Evolutionary conservation across 2,888 invertebrate genomes (phyloP), one percentile per base, ranked within the genome.

Genomic region (Diplolepis rosae): DNA sequence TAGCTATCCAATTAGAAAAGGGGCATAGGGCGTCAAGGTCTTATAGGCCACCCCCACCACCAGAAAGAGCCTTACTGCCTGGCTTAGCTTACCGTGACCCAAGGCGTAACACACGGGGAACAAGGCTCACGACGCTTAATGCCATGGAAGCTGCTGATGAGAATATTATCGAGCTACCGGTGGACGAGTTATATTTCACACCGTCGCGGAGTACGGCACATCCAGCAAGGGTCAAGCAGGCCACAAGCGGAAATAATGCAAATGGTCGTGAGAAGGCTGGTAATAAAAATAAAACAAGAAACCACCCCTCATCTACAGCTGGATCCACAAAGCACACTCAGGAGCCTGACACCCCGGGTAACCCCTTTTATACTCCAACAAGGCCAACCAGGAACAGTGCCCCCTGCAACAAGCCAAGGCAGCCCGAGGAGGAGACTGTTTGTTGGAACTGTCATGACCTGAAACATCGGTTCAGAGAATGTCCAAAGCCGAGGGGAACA

Each of bases 291-390:
- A n/a, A n/a, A n/a, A n/a, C n/a, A n/a, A n/a, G n/a, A n/a, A n/a
- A n/a, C n/a, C n/a, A n/a, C n/a, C n/a, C n/a, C n/a, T n/a, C n/a
- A n/a, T n/a, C n/a, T n/a, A n/a, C n/a, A n/a, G n/a, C n/a, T n/a
- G n/a, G n/a, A n/a, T n/a, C n/a, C n/a, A n/a, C n/a, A 11, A 35
- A 0, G 11, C 9, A 35, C 11, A 0, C 2, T 39, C 13, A 13
- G 4, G n/a, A 0, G 11, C 1, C 4, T 0, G 0, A 0, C 2
- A 11, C 1, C 4, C 2, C 35, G 13, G 13, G 0, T 2, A 13
- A 35, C 4, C 13, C 35, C 5, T 13, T 0, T 13, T 4, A 5
- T 3, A 4, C 13, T 2, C 13, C 13, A 9, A 1, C 35, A 11
- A 6, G 35, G 13, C 0, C 5, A 13, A 13, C 2, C n/a, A n/a